Conservation (phyloP, 2,797 vertebrate genomes). For the Hippocampus kuda region DNA sequence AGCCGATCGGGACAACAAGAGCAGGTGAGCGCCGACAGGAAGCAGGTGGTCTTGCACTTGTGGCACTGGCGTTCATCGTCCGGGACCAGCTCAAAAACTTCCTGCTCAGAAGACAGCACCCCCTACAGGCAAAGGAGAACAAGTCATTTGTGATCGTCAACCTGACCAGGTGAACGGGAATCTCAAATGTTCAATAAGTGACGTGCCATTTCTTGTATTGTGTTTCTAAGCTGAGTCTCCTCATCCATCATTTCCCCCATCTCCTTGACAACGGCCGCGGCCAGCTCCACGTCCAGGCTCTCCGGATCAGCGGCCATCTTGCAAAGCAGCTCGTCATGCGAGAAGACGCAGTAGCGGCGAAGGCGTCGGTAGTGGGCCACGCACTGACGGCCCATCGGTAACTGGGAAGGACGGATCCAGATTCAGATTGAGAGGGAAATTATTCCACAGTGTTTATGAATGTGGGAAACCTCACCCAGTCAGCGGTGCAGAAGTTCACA, state of each 20-base stretch:
- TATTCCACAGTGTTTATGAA: not conserved
- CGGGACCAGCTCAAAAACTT: constrained; percentile 92
- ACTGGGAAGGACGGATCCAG: constrained; percentile 50
- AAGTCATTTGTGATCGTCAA: not conserved
- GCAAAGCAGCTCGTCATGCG: constrained; percentile 95
- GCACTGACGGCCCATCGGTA: constrained; percentile 91
- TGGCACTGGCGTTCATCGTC: constrained; percentile 95
- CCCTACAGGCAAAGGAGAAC: constrained; percentile 65
- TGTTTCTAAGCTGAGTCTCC: constrained; percentile 78
- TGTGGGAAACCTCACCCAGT: constrained; percentile 73
- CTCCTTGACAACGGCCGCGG: constrained; percentile 87
- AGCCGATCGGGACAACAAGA: constrained; percentile 85
- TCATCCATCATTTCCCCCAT: constrained; percentile 88
- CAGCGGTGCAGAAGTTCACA: constrained; percentile 98
- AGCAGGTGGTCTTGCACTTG: constrained; percentile 94
- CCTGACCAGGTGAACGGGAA: not conserved
- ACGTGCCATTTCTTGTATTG: constrained; percentile 80
- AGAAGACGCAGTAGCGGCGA: constrained; percentile 93
- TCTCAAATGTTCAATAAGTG: not conserved
- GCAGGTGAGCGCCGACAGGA: constrained; percentile 92
- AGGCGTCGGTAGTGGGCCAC: constrained; percentile 91
- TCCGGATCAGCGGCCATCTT: constrained; percentile 98
- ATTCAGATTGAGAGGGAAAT: not conserved
- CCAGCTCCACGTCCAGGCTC: constrained; percentile 89
- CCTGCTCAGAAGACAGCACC: constrained; percentile 86